Evolutionary conservation across 2,888 invertebrate genomes (phyloP).

Genomic region (Eupithecia subfuscata): DNA sequence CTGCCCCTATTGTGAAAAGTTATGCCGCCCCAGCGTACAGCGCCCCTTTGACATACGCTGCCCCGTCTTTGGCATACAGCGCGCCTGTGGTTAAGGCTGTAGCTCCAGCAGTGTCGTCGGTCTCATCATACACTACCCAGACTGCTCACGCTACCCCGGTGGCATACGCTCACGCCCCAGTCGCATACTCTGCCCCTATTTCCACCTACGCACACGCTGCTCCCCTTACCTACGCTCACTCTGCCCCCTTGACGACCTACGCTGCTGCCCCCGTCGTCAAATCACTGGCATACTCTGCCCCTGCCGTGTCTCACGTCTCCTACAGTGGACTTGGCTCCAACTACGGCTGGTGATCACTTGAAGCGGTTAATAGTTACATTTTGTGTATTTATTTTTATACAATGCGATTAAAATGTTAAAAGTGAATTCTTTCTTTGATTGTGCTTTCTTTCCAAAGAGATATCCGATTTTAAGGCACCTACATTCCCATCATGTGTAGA

Average conservation of each 20-base stretch:
- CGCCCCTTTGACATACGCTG: conserved; percentile 47
- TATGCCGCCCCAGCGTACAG: conserved; percentile 56
- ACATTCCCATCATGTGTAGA: background rate
- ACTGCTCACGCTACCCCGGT: conserved; percentile 50
- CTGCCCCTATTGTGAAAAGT: conserved; percentile 48
- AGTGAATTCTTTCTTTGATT: conserved; percentile 32
- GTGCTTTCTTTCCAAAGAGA: background rate
- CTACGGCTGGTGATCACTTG: conserved; percentile 86
- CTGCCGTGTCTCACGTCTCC: conserved; percentile 85
- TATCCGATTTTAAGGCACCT: background rate
- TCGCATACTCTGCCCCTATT: conserved; percentile 56
- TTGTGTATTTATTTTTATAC: conserved; percentile 74
- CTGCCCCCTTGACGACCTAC: conserved; percentile 54
- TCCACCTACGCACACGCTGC: conserved; percentile 57
- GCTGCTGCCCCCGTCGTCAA: conserved; percentile 64
- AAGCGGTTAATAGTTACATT: conserved; percentile 62
- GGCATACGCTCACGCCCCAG: conserved; percentile 54
- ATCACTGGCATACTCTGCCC: conserved; percentile 81
- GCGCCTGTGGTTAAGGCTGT: conserved; percentile 59
- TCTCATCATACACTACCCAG: conserved; percentile 50
- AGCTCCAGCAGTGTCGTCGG: conserved; percentile 45
- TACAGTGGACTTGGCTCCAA: conserved; percentile 86
- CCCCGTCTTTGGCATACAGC: conserved; percentile 57
- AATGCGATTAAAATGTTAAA: conserved; percentile 68
- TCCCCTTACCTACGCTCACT: conserved; percentile 57